Conservation (phyloP, 2,113 vertebrate species). For the Aramus guarauna region DNA sequence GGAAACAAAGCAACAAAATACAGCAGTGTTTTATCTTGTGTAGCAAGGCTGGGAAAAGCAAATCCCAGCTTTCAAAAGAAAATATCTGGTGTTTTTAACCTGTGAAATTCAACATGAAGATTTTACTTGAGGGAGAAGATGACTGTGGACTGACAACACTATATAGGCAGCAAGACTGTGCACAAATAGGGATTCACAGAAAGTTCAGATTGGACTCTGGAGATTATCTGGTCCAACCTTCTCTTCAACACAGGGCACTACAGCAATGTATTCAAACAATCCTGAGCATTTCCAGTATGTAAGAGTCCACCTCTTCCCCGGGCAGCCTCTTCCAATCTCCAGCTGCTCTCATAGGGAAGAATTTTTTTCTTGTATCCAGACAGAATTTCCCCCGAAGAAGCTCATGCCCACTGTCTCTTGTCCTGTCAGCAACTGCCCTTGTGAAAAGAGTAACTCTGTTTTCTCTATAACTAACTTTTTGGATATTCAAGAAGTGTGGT, state of each 20-base stretch:
- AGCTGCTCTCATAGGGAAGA: not conserved
- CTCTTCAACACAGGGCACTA: not conserved
- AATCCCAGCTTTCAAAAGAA: not conserved
- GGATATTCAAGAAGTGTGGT: not conserved
- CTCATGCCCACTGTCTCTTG: not conserved
- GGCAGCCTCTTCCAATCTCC: not conserved
- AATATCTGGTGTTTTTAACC: not conserved
- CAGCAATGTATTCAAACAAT: not conserved
- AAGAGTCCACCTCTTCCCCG: not conserved
- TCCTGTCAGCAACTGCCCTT: not conserved
- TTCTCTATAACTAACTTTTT: not conserved
- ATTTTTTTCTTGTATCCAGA: not conserved
- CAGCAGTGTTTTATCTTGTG: not conserved
- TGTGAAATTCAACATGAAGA: not conserved
- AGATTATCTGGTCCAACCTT: not conserved
- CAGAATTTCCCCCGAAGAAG: not conserved
- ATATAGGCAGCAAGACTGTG: not conserved
- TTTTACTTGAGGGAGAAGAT: not conserved
- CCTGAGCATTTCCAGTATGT: not conserved
- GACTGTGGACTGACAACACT: not conserved
- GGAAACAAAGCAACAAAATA: not conserved
- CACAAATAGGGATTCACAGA: not conserved
- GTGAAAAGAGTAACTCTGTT: not conserved
- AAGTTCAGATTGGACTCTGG: not conserved
- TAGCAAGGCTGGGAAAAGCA: not conserved